Evolutionary conservation across 1,140 invertebrate genomes (phyloP).

Genomic region (Drosophila nebulosa): DNA sequence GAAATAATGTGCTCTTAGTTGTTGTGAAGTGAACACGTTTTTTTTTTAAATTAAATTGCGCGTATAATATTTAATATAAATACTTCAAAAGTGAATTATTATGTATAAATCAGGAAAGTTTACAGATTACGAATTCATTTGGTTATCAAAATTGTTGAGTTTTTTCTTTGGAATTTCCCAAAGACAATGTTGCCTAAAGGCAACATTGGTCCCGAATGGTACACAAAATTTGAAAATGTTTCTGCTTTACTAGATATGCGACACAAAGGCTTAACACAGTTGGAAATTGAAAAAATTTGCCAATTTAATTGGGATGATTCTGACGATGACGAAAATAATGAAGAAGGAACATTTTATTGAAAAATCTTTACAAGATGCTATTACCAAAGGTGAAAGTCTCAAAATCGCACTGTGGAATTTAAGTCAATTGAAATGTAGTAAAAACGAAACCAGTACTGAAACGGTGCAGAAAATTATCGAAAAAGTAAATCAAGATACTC

Average conservation of each 20-base stretch:
- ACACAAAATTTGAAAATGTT: background rate
- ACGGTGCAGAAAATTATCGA: conserved; percentile 1
- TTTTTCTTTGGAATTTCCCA: background rate
- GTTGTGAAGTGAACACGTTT: too few relatives aligned
- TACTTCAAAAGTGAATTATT: too few relatives aligned
- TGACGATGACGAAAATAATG: background rate
- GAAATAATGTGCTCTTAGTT: too few relatives aligned
- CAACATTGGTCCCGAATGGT: conserved; percentile 8
- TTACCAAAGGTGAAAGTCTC: background rate
- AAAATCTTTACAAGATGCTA: background rate
- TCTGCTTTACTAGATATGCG: background rate
- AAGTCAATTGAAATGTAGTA: background rate
- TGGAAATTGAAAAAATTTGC: background rate
- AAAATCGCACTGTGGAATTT: background rate
- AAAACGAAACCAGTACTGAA: background rate
- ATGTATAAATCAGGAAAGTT: too few relatives aligned
- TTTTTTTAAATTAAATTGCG: too few relatives aligned
- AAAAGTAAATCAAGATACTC: too few relatives aligned
- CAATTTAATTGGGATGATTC: conserved; percentile 5
- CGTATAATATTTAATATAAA: too few relatives aligned
- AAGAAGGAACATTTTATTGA: conserved; percentile 7
- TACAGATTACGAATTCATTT: too few relatives aligned
- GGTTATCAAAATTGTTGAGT: too few relatives aligned
- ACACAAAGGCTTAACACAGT: background rate
- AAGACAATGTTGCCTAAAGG: conserved; percentile 20